Base-by-base conservation (phyloP, 1,140 invertebrate genomes). In the Temnothorax curvispinosus region DNA sequence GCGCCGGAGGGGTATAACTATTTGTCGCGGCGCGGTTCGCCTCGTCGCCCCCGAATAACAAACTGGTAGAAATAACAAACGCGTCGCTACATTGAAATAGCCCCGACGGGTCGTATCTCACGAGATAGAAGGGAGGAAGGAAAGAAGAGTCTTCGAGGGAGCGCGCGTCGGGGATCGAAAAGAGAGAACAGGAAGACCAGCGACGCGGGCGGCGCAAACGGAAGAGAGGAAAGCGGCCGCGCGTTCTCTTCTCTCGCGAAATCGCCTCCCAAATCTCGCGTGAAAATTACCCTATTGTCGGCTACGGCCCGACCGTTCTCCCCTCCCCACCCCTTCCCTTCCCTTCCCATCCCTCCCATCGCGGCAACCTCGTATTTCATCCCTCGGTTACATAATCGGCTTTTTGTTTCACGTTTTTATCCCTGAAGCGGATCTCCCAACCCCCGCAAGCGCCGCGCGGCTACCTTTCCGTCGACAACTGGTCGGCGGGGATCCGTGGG, bases 351-450 rank as follows among this genome's bases (percentile, higher is more conserved):
- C 80, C 88, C 88, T 3, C 52, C 84, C 78, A 58, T 62, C 85
- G 35, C 80, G 76, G 60, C 65, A 60, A 84, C 86, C 87, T 91
- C 92, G 92, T 93, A 93, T 92, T 95, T 94, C 92, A 94, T 94
- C 93, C 93, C 94, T 92, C 91, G 93, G 93, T 94, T 94, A 93
- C 92, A 94, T 95, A 95, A 95, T 95, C 94, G 94, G 94, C 94
- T 95, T 95, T 95, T 95, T 95, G 94, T 95, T 95, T 95, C 92
- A 93, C 94, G 91, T 94, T 95, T 94, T 95, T 94, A 94, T 95
- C 93, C 94, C 88, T 85, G 8, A 74, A 47, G 44, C 64, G 35
- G 64, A 84, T 75, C 27, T 27, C 69, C 80, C 67, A 60, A 21
- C 67, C 18, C 38, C 9, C 74, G 38, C 38, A 32, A 27, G 58